These are phyloP conservation scores for Zoanthus sansibaricus DNA, from an alignment of 92 coral and sea anemone species.

Conservation along the genomic window DNA sequence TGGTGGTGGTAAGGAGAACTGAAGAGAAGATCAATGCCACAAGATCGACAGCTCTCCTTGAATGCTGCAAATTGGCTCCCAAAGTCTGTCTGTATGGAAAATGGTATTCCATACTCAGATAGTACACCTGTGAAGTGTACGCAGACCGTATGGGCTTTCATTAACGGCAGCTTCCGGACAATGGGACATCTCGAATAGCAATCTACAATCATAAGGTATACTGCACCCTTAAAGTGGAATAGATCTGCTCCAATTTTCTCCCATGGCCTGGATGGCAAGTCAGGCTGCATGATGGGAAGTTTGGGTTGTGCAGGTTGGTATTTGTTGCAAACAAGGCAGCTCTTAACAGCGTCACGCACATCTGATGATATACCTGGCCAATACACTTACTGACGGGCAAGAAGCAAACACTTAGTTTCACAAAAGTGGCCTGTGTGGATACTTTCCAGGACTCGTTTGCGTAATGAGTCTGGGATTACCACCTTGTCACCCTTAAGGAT, in stretches of 20 bases:
- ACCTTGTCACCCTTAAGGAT: too few relatives aligned
- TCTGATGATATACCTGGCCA: conserved; percentile 29
- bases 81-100: not conserved
- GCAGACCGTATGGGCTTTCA: conserved; percentile 13
- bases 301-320: conserved; percentile 28
- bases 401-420: too few relatives aligned
- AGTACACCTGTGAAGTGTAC: not conserved
- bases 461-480: too few relatives aligned
- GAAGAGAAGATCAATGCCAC: conserved; percentile 21
- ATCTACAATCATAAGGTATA: too few relatives aligned
- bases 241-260: conserved; percentile 2
- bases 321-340: conserved; percentile 23
- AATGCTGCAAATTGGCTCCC: conserved; percentile 19
- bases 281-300: conserved; percentile 14
- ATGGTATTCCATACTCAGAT: not conserved
- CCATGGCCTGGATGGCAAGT: not conserved
- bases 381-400: not conserved
- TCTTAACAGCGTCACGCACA: conserved; percentile 31
- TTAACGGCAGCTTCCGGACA: not conserved
- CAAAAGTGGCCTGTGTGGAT: too few relatives aligned
- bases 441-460: too few relatives aligned
- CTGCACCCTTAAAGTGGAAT: too few relatives aligned
- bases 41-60: conserved; percentile 15
- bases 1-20: conserved; percentile 17
- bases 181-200: too few relatives aligned